Percentiles rank a stretch among this genome's conserved stretches.
Conservation (phyloP, 2,113 vertebrate genomes). For the mouse (Mus musculus) region DNA sequence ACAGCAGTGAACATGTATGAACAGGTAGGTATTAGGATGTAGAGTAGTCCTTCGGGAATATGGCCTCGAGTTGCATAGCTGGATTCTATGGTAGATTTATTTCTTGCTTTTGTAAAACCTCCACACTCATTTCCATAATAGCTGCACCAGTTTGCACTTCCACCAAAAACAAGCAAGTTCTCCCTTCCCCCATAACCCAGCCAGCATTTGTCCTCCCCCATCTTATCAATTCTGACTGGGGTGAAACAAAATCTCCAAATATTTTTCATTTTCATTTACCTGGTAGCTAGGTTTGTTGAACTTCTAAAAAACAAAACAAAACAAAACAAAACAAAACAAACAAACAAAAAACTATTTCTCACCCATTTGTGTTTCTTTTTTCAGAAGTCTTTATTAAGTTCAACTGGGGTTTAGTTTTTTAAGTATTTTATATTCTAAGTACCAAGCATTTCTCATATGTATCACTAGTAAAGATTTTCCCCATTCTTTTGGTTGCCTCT, state of each 20-base stretch:
- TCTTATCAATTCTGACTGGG: not conserved
- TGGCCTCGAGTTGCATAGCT: not conserved
- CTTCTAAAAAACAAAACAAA: not conserved
- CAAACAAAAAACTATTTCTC: not conserved
- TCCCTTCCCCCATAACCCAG: not conserved
- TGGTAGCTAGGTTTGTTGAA: not conserved
- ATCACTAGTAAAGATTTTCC: not conserved
- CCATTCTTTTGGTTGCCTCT: not conserved
- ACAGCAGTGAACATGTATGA: not conserved
- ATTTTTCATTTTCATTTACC: not conserved
- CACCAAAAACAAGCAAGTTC: not conserved
- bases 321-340: too few relatives aligned
- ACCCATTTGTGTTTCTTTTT: not conserved
- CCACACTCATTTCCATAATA: not conserved
- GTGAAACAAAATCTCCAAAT: not conserved
- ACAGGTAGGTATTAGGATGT: not conserved
- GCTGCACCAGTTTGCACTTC: not conserved
- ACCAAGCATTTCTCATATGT: not conserved
- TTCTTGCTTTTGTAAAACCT: not conserved
- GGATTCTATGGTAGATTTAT: not conserved
- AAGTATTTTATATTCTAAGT: not conserved
- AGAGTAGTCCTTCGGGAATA: too few relatives aligned
- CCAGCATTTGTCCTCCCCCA: not conserved
- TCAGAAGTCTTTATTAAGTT: not conserved
- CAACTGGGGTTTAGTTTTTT: not conserved